Base-by-base conservation (phyloP, 1,140 invertebrate genomes). In the Drosophila sulfurigaster region DNA sequence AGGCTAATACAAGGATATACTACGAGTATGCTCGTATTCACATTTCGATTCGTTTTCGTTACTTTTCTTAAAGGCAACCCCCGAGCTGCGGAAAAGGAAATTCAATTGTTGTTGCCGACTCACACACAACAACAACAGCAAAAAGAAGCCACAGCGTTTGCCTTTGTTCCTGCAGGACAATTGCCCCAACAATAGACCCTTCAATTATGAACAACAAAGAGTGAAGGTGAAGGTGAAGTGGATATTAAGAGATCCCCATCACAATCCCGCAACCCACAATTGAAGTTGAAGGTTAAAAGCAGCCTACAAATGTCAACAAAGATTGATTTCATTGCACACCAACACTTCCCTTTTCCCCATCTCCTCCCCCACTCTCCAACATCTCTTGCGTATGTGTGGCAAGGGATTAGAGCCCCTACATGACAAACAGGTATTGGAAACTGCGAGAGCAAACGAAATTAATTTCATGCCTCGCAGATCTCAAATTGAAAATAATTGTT, bases 391-490 rank as follows among this genome's bases (percentile, higher is more conserved):
- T 13, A 30, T 16, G 13, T 25, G 57, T 46, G 57, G 57, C 41
- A 43, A 45, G 57, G 38, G 41, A 59, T 59, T 45, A 46, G 8
- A 30, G 41, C 10, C 16, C 54, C 32, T 57, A 57, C 32, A 20
- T 41, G 35, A 10, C 8, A 15, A 25, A 30, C n/a, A 7, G 41
- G 35, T 38, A 38, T 38, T 38, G 35, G 35, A 8, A 38, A 10
- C 35, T 38, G 35, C 35, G 35, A 59, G 6, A 59, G 48, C 30
- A 65, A 70, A 70, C 46, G 66, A 81, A 89, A 89, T 89, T 89
- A 86, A 89, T 89, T 89, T 89, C 85, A 89, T 90, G 85, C 57
- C 81, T 89, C 65, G 41, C 71, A 79, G 74, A 81, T 72, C 69
- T 66, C 72, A 81, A 89, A 89, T 89, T 60, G 81, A 72, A 85